Percentiles rank a stretch among this genome's conserved stretches.
These are phyloP conservation scores for Trisateles emortualis DNA, from an alignment of 2,888 invertebrate species.

Conservation along the genomic window DNA sequence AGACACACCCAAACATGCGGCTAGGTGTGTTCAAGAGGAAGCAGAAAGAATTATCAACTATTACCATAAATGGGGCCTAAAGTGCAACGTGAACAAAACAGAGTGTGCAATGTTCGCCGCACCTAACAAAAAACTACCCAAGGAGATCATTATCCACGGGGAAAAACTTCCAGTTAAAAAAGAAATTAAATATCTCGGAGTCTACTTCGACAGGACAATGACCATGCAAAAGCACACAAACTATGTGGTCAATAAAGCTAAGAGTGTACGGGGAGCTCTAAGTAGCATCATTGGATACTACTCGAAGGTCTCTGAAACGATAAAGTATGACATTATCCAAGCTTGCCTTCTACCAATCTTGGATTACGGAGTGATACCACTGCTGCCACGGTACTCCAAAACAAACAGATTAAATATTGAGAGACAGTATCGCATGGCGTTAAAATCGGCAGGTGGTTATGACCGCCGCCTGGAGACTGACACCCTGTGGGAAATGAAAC, in stretches of 20 bases:
- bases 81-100: not conserved
- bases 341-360: conserved; percentile 9
- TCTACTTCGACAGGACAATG: too few relatives aligned
- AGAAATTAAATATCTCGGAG: too few relatives aligned
- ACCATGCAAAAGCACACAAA: too few relatives aligned
- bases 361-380: conserved; percentile 13
- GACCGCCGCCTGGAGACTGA: conserved; percentile 5
- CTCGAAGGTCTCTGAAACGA: not conserved
- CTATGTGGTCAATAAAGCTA: not conserved
- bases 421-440: conserved; percentile 14
- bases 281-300: not conserved
- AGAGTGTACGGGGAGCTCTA: not conserved
- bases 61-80: not conserved
- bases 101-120: not conserved
- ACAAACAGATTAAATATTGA: conserved; percentile 4
- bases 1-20: too few relatives aligned
- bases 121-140: not conserved
- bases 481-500: not conserved
- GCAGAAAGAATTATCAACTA: too few relatives aligned
- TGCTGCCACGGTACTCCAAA: conserved; percentile 5
- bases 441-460: conserved; percentile 7
- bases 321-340: conserved; percentile 7
- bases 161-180: too few relatives aligned
- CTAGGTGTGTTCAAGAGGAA: too few relatives aligned
- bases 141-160: too few relatives aligned